Evolutionary conservation across 2,797 vertebrate species (phyloP).

Genomic region (Cetoscarus ocellatus): DNA sequence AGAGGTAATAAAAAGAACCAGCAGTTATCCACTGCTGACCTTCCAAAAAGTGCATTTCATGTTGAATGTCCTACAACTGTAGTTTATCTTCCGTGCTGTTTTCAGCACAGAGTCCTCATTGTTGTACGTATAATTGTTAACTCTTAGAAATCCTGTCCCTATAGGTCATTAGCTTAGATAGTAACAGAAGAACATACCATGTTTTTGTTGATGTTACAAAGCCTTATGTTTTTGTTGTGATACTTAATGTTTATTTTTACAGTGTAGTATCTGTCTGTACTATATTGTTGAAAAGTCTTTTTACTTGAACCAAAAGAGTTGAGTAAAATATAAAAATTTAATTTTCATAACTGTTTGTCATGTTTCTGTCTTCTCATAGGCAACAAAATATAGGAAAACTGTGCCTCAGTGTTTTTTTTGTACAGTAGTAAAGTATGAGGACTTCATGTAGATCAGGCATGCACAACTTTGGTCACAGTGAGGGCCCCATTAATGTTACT

Average conservation of each 20-base stretch:
- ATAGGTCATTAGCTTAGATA: background rate
- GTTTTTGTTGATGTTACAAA: constrained; percentile 10
- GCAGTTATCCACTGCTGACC: too few relatives aligned
- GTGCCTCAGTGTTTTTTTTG: too few relatives aligned
- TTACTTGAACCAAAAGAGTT: constrained; percentile 26
- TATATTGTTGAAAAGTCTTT: constrained; percentile 25
- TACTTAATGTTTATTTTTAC: constrained; percentile 41
- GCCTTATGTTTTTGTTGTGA: constrained; percentile 38
- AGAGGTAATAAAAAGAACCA: too few relatives aligned
- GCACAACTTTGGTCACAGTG: too few relatives aligned
- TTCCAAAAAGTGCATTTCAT: constrained; percentile 2
- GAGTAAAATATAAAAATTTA: constrained; percentile 46
- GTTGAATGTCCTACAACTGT: constrained; percentile 4
- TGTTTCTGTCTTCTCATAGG: constrained; percentile 2
- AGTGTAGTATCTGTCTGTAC: constrained; percentile 12
- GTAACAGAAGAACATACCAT: constrained; percentile 13
- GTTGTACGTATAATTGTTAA: constrained; percentile 4
- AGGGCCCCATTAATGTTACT: too few relatives aligned
- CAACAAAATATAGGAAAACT: background rate
- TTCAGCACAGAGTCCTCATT: constrained; percentile 5
- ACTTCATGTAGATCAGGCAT: too few relatives aligned
- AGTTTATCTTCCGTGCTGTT: constrained; percentile 19
- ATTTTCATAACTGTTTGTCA: constrained; percentile 34
- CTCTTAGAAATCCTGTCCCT: background rate
- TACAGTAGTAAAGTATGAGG: too few relatives aligned